Base-by-base conservation (phyloP, 2,797 vertebrate species). In the Scolopax bukidnonensis region DNA sequence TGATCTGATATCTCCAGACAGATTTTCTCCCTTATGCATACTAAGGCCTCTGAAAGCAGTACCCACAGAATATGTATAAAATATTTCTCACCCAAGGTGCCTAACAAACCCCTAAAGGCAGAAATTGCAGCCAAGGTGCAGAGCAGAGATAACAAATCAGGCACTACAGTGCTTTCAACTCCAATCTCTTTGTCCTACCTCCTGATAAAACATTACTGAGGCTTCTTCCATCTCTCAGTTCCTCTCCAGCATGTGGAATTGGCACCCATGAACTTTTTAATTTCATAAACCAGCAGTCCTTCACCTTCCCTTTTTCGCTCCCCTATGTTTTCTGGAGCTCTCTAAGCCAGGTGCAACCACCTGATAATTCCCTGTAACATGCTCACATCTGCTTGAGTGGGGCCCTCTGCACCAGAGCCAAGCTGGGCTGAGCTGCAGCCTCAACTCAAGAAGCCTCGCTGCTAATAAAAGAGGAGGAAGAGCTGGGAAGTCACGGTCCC, bases 261-360 rank as follows among this genome's bases (percentile, higher is more conserved):
- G 82, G 94, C 88, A 88, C 61, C 91, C 45, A 6, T 48, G 54
- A 90, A 80, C 86, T 96, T 95, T 96, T 90, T 91, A 97, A 96
- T 97, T 97, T 97, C 95, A 95, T 96, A 96, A 96, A 32, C 91
- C 96, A 96, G 53, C 95, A 92, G 91, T 57, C 74, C 93, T 94
- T 88, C 61, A 47, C 95, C 65, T 91, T 94, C 50, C 47, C 60
- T 59, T 90, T 48, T 48, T 75, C 85, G 92, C 81, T 90, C 81
- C 56, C 47, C 40, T 86, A 40, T 64, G 88, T 77, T 63, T 95
- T 67, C 91, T 27, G 70, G 80, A 96, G 91, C 57, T 90, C 86
- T 89, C 74, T 17, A 41, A 84, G 43, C 81, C 87, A 84, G 80
- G 81, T 84, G 94, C 84, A 89, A 32, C 70, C 90, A 71, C 83